phyloP scores from a whole-genome alignment of 2,888 invertebrate genomes.

The Latrodectus hesperus region DNA sequence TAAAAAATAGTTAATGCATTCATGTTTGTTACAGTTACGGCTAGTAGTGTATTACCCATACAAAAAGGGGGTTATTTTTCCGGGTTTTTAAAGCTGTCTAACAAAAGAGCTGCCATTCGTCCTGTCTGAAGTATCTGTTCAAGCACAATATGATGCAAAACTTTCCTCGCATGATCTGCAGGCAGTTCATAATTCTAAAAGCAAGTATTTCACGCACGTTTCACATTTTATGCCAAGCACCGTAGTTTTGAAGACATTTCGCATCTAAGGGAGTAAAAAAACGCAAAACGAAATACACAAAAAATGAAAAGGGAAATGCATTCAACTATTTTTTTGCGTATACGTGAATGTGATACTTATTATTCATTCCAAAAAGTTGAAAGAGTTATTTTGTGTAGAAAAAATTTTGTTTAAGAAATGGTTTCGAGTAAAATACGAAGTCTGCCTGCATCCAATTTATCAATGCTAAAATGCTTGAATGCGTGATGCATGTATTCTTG shows the following conservation, averaged over 20 bases:
- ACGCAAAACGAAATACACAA: constrained; percentile 9
- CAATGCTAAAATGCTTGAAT: constrained; percentile 62
- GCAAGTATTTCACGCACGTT: constrained; percentile 57
- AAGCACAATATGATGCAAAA: neutral
- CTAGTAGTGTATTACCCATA: no score
- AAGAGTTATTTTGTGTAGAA: neutral
- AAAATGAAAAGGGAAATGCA: neutral
- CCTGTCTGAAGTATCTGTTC: neutral
- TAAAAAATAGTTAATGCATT: no score
- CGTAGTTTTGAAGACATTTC: constrained; percentile 35
- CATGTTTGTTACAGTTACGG: no score
- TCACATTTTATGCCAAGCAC: constrained; percentile 56
- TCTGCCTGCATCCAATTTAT: constrained; percentile 56
- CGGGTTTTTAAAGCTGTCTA: neutral
- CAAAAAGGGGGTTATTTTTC: neutral
- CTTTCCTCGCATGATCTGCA: neutral
- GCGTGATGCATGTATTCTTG: constrained; percentile 38
- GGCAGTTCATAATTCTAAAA: constrained; percentile 39
- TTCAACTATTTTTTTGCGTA: constrained; percentile 5
- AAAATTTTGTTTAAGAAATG: constrained; percentile 37
- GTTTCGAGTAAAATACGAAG: constrained; percentile 28
- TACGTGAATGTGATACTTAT: constrained; percentile 64
- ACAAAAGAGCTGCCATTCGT: neutral
- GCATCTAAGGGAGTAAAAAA: constrained; percentile 22
- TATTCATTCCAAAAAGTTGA: constrained; percentile 58